These are phyloP conservation scores for Acropternis orthonyx DNA, from an alignment of 2,797 vertebrate genomes.

Conservation along the genomic window DNA sequence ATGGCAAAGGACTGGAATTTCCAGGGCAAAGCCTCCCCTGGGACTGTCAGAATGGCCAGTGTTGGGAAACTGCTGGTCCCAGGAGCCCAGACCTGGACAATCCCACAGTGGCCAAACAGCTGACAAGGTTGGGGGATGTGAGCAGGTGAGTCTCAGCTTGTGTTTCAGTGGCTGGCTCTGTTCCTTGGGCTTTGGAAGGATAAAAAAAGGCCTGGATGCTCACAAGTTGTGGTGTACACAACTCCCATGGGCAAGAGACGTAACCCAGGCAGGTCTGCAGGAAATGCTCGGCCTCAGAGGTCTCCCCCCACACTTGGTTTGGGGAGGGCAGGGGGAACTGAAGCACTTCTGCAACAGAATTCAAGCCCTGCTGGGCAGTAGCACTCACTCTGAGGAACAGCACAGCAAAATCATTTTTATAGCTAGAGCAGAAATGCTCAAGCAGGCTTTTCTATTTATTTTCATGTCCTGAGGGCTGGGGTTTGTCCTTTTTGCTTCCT, in stretches of 20 bases:
- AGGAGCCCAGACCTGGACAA: no score
- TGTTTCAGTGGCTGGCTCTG: no score
- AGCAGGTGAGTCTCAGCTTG: no score
- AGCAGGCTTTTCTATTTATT: background rate
- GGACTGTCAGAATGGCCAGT: no score
- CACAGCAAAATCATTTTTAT: background rate
- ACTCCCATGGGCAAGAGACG: background rate
- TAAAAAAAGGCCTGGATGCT: background rate
- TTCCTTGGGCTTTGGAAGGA: no score
- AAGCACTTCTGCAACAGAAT: background rate
- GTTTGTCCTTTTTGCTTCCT: slow-evolving; percentile 8
- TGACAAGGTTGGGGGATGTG: no score
- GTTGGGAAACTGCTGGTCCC: no score
- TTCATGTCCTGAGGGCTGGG: background rate
- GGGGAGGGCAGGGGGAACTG: background rate
- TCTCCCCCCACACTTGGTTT: background rate
- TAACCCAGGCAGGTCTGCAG: fast-evolving
- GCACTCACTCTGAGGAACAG: background rate
- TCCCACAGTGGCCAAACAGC: no score
- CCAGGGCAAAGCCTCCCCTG: no score
- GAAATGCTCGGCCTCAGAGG: background rate
- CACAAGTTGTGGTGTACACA: background rate
- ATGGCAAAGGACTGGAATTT: no score
- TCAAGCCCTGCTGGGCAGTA: background rate
- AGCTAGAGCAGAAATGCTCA: background rate